These are phyloP conservation scores for Eupristina koningsbergeri DNA, from an alignment of 1,140 invertebrate genomes.

Conservation along the genomic window DNA sequence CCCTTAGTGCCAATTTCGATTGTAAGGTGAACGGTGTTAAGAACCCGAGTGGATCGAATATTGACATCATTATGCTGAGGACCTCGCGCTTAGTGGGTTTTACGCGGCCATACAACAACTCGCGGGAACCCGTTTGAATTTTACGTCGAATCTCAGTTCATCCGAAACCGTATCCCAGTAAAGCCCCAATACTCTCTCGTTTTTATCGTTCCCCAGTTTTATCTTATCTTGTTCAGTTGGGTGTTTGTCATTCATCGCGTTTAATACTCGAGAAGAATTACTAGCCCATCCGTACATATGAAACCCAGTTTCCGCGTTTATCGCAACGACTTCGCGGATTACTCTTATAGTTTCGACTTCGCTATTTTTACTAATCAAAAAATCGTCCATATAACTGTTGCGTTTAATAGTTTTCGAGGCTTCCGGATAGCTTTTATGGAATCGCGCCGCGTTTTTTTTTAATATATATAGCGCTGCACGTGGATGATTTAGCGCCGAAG, in stretches of 20 bases:
- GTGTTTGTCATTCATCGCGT: conserved; percentile 1
- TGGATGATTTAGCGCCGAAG: conserved; percentile 62
- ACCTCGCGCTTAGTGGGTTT: conserved; percentile 9
- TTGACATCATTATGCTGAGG: conserved; percentile 1
- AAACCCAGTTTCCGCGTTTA: neutral
- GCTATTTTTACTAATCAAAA: neutral
- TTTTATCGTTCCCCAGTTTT: neutral
- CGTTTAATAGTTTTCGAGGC: neutral
- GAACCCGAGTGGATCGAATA: conserved; percentile 15
- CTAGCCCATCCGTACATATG: neutral
- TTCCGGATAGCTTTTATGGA: neutral
- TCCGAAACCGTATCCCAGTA: neutral
- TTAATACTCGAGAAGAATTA: neutral
- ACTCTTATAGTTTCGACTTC: neutral
- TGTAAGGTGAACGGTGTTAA: neutral
- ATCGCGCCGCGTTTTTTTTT: no score
- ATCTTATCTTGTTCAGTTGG: neutral
- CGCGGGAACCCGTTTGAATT: neutral
- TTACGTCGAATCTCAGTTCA: neutral
- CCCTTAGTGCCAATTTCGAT: neutral
- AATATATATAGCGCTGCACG: conserved; percentile 57
- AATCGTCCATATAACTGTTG: no score
- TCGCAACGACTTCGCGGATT: neutral
- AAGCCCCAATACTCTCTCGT: neutral
- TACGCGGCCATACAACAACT: neutral